These are phyloP conservation scores for Pristionchus maxplancki DNA, from an alignment of 2,888 invertebrate genomes.

Conservation along the genomic window DNA sequence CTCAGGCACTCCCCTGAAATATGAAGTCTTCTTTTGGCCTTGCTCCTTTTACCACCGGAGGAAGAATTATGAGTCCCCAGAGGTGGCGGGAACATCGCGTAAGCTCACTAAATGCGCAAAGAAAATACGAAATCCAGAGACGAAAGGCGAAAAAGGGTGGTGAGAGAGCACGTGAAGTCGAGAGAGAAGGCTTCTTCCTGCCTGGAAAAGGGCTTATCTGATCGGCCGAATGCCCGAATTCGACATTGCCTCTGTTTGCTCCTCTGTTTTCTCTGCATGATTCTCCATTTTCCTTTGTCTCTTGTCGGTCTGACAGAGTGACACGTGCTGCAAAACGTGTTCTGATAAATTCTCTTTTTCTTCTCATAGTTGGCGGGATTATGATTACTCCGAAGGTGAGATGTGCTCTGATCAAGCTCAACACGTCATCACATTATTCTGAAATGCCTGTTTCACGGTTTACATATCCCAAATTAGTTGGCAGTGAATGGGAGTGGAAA, in stretches of 20 bases:
- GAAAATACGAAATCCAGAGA: neutral
- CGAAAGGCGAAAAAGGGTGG: neutral
- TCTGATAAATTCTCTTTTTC: too few species aligned
- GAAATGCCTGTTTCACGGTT: too few species aligned
- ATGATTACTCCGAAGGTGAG: too few species aligned
- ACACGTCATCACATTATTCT: too few species aligned
- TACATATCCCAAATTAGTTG: too few species aligned
- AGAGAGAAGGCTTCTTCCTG: neutral
- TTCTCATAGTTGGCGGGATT: too few species aligned
- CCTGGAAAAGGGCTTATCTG: slow-evolving; percentile 24
- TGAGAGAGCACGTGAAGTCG: neutral
- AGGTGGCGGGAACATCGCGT: neutral
- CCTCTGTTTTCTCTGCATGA: neutral
- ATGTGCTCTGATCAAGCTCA: too few species aligned
- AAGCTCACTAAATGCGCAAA: neutral
- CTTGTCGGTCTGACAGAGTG: neutral
- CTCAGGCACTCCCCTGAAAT: neutral
- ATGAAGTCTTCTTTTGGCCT: neutral
- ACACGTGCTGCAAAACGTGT: too few species aligned
- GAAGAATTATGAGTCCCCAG: slow-evolving; percentile 44
- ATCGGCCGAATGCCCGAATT: neutral
- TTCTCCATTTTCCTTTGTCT: neutral
- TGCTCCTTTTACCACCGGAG: neutral
- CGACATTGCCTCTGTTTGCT: neutral
- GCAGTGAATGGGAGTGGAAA: neutral